Evolutionary conservation across 2,797 vertebrate genomes (phyloP).

Genomic region (Sebastes baramenuke): DNA sequence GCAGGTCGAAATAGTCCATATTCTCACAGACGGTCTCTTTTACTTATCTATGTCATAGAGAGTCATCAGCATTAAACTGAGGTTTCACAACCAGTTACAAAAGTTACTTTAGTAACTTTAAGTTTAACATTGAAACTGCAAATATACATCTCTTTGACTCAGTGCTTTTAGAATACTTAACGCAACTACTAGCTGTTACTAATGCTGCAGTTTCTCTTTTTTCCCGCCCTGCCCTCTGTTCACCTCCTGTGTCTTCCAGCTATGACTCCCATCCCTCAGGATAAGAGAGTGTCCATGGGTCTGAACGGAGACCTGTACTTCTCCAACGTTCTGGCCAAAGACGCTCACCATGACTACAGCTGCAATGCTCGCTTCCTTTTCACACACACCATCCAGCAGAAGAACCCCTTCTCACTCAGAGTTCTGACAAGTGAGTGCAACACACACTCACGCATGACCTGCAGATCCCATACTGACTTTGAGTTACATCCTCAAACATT

Average conservation of each 20-base stretch:
- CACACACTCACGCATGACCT: background rate
- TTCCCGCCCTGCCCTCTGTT: background rate
- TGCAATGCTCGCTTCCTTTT: conserved; percentile 96
- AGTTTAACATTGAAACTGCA: background rate
- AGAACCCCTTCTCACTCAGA: conserved; percentile 94
- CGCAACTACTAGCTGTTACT: background rate
- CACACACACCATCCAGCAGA: conserved; percentile 99
- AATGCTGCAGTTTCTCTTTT: background rate
- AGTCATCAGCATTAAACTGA: no score
- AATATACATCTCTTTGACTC: background rate
- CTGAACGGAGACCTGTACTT: conserved; percentile 97
- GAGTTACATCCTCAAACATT: background rate
- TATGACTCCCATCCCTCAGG: conserved; percentile 91
- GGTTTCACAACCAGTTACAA: no score
- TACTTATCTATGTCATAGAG: no score
- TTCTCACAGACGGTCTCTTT: no score
- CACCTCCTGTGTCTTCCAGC: conserved; percentile 66
- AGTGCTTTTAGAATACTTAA: background rate
- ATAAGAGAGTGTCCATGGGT: conserved; percentile 94
- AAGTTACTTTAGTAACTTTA: background rate
- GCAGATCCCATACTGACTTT: background rate
- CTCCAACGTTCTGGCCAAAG: conserved; percentile 91
- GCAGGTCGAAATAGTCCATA: no score
- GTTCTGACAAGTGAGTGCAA: conserved; percentile 91
- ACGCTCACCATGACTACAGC: conserved; percentile 92